A percentile compares a stretch with the other conserved stretches of the same genome.
These are phyloP conservation scores for Ailurus styani DNA, from an alignment of 2,113 vertebrate genomes.

Conservation along the genomic window DNA sequence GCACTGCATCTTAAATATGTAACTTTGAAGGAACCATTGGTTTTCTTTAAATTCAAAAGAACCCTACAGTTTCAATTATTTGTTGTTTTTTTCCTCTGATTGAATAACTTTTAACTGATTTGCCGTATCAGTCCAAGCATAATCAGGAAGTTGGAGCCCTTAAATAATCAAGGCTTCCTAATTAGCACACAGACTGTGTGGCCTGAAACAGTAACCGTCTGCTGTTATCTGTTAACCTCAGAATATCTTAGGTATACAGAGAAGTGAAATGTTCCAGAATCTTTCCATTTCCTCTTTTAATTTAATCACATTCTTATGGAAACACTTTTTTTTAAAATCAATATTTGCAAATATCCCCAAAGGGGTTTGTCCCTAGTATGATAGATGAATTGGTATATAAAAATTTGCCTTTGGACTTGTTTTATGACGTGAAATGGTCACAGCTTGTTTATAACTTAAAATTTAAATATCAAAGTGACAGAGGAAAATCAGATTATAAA, in stretches of 20 bases:
- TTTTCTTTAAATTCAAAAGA: background rate
- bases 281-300: slow-evolving; percentile 43
- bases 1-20: background rate
- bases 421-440: slow-evolving; percentile 48
- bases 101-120: slow-evolving; percentile 50
- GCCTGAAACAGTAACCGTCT: slow-evolving; percentile 55
- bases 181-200: slow-evolving; percentile 47
- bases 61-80: background rate
- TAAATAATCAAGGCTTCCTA: slow-evolving; percentile 66
- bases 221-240: slow-evolving; percentile 70
- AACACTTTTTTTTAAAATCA: slow-evolving; percentile 44
- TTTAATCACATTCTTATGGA: slow-evolving; percentile 30
- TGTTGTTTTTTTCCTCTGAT: background rate
- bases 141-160: slow-evolving; percentile 66
- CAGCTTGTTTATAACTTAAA: slow-evolving; percentile 53
- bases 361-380: background rate
- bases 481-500: background rate
- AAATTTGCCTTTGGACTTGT: slow-evolving; percentile 25
- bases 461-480: slow-evolving; percentile 45
- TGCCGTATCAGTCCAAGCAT: slow-evolving; percentile 44
- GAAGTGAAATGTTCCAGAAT: slow-evolving; percentile 54
- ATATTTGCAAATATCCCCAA: background rate
- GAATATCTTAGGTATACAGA: slow-evolving; percentile 59
- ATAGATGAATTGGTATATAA: slow-evolving; percentile 35
- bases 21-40: background rate